Evolutionary conservation across 1,140 invertebrate species (phyloP), one percentile per base, ranked within the genome.

Genomic region (Sycobia sp.): DNA sequence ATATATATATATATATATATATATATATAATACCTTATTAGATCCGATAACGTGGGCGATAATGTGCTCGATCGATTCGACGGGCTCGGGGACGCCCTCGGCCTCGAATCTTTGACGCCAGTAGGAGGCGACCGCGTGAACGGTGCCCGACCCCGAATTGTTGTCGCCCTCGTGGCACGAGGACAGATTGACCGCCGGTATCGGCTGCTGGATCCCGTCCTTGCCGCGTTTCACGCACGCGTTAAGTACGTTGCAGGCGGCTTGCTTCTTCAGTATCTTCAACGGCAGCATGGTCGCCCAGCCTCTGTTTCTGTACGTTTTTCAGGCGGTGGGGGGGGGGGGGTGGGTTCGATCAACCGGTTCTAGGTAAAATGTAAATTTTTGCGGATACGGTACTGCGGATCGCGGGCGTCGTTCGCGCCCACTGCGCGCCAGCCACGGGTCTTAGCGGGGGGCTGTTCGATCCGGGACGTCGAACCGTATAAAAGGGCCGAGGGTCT

Each of bases 51-150:
- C 65, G 44, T 79, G 77, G 44, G 79, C 76, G 39, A 77, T 51
- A 54, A 81, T 81, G 55, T 79, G 75, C 43, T 79, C 74, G 44
- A 79, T 77, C n/a, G 79, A 81, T 57, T 77, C 74, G 23, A 75
- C 65, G 8, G 79, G 77, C 51, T 81, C 77, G 13, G 75, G 61
- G 36, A 81, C 63, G 39, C 72, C 71, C 36, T 74, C 77, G 23
- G 69, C 62, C 62, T 77, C 70, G 62, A 79, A 79, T 65, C 67
- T 65, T 44, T 70, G 58, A 38, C 69, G 69, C 79, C 79, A 81
- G 13, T 47, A 55, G 3, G 29, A 1, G n/a, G 29, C 13, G 11
- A 43, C 14, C 3, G 27, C 38, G n/a, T 43, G 18, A 8, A 41
- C 1, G n/a, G n/a, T n/a, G n/a, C n/a, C n/a, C n/a, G n/a, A 0